Evolutionary conservation across 2,113 vertebrate species (phyloP).

Genomic region (Rallus limicola): DNA sequence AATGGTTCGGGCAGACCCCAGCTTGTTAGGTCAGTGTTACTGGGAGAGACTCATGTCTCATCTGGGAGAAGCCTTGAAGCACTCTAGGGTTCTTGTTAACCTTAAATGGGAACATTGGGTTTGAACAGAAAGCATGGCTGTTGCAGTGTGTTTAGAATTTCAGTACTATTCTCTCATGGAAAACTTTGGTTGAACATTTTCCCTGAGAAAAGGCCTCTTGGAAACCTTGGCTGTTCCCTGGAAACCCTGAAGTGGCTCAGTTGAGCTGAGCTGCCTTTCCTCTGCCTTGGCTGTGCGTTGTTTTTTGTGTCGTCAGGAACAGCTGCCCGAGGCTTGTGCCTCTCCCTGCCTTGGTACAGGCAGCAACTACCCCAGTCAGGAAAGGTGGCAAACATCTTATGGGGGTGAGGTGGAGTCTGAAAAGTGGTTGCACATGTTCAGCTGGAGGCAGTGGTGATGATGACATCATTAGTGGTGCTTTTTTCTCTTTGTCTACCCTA

Average conservation of each 20-base stretch:
- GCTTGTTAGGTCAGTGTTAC: conserved; percentile 88
- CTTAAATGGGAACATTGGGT: not conserved
- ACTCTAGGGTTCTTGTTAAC: not conserved
- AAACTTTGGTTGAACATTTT: not conserved
- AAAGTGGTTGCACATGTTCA: not conserved
- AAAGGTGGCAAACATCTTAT: not conserved
- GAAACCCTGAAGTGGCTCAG: not conserved
- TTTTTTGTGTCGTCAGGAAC: not conserved
- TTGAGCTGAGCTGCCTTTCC: not conserved
- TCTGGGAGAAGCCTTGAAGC: not conserved
- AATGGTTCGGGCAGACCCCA: conserved; percentile 98
- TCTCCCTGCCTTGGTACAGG: not conserved
- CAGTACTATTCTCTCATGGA: not conserved
- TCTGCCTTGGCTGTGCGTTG: not conserved
- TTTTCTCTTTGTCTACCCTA: not conserved
- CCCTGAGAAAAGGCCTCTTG: not conserved
- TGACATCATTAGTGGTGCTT: not conserved
- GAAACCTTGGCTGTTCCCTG: not conserved
- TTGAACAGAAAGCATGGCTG: not conserved
- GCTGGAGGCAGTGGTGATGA: not conserved
- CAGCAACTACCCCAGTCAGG: not conserved
- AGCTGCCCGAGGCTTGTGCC: not conserved
- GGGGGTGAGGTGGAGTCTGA: not conserved
- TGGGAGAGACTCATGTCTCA: fast-evolving
- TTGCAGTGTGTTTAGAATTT: not conserved